Conservation (phyloP, 2,888 invertebrate species). For the Thymelicus acteon region DNA sequence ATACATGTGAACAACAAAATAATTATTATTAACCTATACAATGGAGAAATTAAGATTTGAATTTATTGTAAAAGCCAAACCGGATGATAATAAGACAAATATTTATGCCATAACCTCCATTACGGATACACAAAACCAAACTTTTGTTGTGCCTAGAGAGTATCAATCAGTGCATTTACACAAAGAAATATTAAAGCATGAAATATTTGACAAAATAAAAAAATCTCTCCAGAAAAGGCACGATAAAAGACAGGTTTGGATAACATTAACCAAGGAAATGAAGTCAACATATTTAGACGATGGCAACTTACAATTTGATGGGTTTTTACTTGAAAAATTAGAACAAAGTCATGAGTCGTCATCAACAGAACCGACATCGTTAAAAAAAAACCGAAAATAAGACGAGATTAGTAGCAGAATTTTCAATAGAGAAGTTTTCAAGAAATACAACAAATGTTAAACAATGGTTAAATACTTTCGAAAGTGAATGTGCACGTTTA, state of each 20-base stretch:
- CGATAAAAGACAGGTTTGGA: too few species aligned
- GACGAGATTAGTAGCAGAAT: too few species aligned
- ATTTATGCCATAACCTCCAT: constrained; percentile 33
- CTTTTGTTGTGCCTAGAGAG: constrained; percentile 20
- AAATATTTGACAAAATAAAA: too few species aligned
- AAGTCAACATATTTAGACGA: constrained; percentile 35
- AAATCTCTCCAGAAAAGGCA: too few species aligned
- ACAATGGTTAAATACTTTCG: too few species aligned
- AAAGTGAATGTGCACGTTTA: too few species aligned
- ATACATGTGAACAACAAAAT: too few species aligned
- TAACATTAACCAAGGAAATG: constrained; percentile 38
- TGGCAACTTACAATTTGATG: constrained; percentile 37
- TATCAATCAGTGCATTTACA: constrained; percentile 23
- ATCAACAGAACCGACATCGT: constrained; percentile 16
- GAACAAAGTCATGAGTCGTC: constrained; percentile 26
- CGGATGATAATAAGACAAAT: constrained; percentile 34
- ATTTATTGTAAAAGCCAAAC: constrained; percentile 33
- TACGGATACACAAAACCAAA: constrained; percentile 29
- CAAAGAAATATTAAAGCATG: too few species aligned
- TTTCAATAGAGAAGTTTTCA: too few species aligned
- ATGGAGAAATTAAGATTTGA: constrained; percentile 37
- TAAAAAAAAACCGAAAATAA: too few species aligned
- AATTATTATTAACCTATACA: too few species aligned
- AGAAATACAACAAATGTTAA: too few species aligned
- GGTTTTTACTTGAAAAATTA: constrained; percentile 35